Evolutionary conservation across 2,113 vertebrate species (phyloP).

Genomic region (Dipodomys merriami): DNA sequence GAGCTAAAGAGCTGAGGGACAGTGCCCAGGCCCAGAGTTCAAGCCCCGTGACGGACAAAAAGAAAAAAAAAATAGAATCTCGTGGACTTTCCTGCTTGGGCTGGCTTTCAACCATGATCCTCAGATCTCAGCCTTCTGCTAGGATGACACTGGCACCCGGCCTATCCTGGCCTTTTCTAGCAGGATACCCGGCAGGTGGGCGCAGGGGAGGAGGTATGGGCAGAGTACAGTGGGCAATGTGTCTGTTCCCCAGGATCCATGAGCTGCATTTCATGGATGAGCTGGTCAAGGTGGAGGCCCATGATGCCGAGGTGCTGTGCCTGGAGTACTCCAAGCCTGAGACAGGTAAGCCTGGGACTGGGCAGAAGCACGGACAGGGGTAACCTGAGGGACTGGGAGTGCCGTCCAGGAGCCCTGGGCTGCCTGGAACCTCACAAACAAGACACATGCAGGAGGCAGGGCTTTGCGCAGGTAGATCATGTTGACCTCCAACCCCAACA

Average conservation of each 20-base stretch:
- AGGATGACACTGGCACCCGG: neutral
- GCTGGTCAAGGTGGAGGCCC: slow-evolving; percentile 92
- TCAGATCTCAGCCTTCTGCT: neutral
- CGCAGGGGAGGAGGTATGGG: neutral
- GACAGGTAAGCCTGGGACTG: slow-evolving; percentile 84
- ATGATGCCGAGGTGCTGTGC: slow-evolving; percentile 94
- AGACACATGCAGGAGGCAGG: neutral
- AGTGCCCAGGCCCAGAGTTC: too few relatives aligned
- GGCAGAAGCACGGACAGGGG: neutral
- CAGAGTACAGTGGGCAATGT: neutral
- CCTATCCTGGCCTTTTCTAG: neutral
- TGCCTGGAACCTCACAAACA: neutral
- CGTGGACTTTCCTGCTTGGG: too few relatives aligned
- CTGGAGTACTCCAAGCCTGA: slow-evolving; percentile 91
- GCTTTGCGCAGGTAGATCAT: neutral
- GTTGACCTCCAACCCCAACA: neutral
- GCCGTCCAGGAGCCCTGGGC: neutral
- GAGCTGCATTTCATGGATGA: slow-evolving; percentile 89
- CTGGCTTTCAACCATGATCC: too few relatives aligned
- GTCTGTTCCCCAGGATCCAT: slow-evolving; percentile 87
- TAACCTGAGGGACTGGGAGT: neutral
- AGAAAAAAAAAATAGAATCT: too few relatives aligned
- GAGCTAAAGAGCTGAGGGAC: too few relatives aligned
- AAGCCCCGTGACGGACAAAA: too few relatives aligned
- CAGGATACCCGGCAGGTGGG: neutral